Evolutionary conservation across 2,113 vertebrate genomes (phyloP), one percentile per base, ranked within the genome.

Genomic region (Phasianus colchicus): DNA sequence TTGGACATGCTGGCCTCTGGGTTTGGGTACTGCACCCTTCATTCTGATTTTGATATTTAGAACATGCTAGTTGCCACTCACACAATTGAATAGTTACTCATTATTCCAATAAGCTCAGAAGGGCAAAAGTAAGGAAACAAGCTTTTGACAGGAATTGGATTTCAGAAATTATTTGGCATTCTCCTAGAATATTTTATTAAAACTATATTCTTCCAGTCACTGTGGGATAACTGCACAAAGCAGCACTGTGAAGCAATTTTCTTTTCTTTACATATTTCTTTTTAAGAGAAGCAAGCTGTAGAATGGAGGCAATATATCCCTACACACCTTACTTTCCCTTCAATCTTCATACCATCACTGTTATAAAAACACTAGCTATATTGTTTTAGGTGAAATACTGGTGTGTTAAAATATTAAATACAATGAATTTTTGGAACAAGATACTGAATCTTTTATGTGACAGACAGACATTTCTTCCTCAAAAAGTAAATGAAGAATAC

Each of bases 401-500:
- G 8, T 36, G 30, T 84, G 38, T 40, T 82, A 90, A 92, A 90
- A 65, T 69, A 82, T 76, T 69, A 61, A 72, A 74, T 64, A 55
- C 80, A 71, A 4, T 27, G 36, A 69, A 36, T 45, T 87, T 90
- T 79, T 93, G 70, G 70, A 89, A 91, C 0, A 0, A 9, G 12
- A 43, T n/a, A 32, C 36, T 74, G 74, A 88, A 88, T 66, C 27
- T 73, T 85, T 72, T 73, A 70, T 45, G 54, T 1, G 21, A 84
- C 63, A 93, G n/a, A 27, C 64, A 85, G 63, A 83, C 65, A 84
- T 22, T 12, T 87, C 74, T 92, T 92, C 66, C 66, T 89, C 75
- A 95, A 87, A 93, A 92, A 80, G 5, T 54, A 19, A 89, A 83
- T 70, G 64, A 89, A 65, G 89, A 91, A 80, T 88, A 66, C 47